Evolutionary conservation across 92 coral and sea anemone genomes (phyloP).

Genomic region (Porites cylindrica): DNA sequence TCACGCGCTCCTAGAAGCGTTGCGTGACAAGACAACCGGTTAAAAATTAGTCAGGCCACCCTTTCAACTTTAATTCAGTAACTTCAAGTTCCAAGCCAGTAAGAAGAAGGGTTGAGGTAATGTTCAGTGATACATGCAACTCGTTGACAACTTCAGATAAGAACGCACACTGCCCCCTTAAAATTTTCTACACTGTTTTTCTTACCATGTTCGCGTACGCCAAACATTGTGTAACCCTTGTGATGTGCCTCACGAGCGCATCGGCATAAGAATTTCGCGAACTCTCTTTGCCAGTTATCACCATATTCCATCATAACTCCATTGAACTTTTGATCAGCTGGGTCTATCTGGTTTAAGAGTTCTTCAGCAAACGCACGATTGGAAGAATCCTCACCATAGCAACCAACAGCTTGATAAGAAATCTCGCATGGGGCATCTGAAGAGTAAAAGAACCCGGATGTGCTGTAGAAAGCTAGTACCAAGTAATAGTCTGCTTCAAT

Average conservation of each 20-base stretch:
- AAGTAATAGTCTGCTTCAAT: no score
- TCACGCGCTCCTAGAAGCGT: no score
- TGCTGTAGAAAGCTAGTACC: not conserved
- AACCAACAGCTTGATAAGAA: slow-evolving; percentile 65
- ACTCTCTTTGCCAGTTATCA: slow-evolving; percentile 68
- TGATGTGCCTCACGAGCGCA: slow-evolving; percentile 88
- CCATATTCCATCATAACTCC: slow-evolving; percentile 62
- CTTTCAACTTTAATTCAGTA: not conserved
- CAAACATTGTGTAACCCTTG: slow-evolving; percentile 68
- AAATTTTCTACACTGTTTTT: not conserved
- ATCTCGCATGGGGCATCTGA: slow-evolving; percentile 79
- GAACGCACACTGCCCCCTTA: no score
- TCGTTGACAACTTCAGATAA: no score
- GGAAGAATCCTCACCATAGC: slow-evolving; percentile 62
- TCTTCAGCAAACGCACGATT: slow-evolving; percentile 56
- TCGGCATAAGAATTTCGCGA: slow-evolving; percentile 81
- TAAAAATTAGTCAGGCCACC: no score
- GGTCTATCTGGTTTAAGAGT: slow-evolving; percentile 66
- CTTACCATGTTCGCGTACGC: slow-evolving; percentile 83
- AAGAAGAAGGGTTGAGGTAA: no score
- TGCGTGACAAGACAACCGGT: not conserved
- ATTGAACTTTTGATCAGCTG: slow-evolving; percentile 58
- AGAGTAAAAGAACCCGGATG: not conserved
- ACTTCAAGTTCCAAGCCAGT: no score
- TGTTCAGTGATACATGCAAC: no score